phyloP scores from a whole-genome alignment of 2,797 vertebrate species.

The Dryobates pubescens region DNA sequence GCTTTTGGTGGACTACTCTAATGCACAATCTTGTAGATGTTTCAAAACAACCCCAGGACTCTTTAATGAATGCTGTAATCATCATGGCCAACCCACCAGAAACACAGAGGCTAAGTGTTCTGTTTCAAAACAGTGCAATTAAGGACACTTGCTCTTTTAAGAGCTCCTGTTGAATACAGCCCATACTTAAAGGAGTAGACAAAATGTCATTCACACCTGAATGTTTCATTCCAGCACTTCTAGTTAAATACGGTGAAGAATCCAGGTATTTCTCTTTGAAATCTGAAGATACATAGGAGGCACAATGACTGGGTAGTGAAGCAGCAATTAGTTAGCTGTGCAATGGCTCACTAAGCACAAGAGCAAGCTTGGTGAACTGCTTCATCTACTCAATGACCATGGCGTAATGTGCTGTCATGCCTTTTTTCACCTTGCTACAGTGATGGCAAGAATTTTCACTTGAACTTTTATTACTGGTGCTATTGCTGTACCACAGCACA shows the following conservation, averaged over 20 bases:
- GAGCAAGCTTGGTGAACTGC: background rate
- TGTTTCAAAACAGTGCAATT: background rate
- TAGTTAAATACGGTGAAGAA: background rate
- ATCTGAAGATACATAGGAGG: background rate
- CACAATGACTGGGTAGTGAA: background rate
- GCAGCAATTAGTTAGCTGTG: background rate
- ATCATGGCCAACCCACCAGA: background rate
- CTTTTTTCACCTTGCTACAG: slow-evolving; percentile 18
- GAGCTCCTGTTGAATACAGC: background rate
- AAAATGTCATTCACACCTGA: background rate
- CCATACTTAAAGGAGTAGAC: background rate
- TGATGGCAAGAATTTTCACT: slow-evolving; percentile 46
- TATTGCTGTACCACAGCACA: slow-evolving; percentile 3
- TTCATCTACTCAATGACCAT: slow-evolving; percentile 30
- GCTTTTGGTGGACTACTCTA: background rate
- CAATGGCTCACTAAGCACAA: background rate
- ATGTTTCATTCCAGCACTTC: background rate
- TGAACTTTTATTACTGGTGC: slow-evolving; percentile 49
- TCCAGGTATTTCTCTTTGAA: background rate
- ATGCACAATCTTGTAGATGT: background rate
- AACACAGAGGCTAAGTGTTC: background rate
- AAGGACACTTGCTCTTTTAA: background rate
- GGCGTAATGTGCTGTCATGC: background rate
- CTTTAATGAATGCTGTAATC: slow-evolving; percentile 17
- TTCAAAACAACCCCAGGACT: slow-evolving; percentile 34